phyloP scores from a whole-genome alignment of 2,888 invertebrate species.

The Mechanitis messenoides region DNA sequence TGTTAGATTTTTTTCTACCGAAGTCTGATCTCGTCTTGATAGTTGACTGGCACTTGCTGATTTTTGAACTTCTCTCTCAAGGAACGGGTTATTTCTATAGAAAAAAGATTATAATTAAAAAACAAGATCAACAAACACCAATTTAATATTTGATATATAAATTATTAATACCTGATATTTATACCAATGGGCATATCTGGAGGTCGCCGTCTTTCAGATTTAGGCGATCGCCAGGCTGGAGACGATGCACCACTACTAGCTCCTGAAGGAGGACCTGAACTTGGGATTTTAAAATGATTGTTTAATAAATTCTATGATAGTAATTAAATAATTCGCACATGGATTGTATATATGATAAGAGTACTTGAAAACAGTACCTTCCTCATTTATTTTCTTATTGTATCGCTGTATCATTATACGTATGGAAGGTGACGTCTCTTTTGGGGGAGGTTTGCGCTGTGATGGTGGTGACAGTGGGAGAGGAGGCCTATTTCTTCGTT shows the following conservation, averaged over 20 bases:
- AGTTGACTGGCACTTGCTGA: constrained; percentile 79
- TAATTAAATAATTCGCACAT: background rate
- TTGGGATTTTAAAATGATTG: constrained; percentile 2
- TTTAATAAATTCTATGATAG: background rate
- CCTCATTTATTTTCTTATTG: constrained; percentile 79
- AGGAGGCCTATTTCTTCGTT: constrained; percentile 67
- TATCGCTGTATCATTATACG: constrained; percentile 83
- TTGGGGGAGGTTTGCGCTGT: constrained; percentile 70
- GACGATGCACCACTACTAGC: constrained; percentile 80
- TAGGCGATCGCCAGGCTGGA: constrained; percentile 81
- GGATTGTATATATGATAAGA: background rate
- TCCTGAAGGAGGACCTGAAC: constrained; percentile 59
- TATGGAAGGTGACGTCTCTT: constrained; percentile 83
- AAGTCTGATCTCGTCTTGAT: constrained; percentile 57
- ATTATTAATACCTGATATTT: constrained; percentile 56
- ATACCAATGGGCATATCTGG: constrained; percentile 71
- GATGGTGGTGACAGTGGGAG: constrained; percentile 79
- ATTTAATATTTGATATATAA: too few species aligned
- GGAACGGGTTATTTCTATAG: constrained; percentile 71
- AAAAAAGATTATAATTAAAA: background rate
- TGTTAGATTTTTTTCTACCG: constrained; percentile 49
- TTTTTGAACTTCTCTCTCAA: constrained; percentile 78
- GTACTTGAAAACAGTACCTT: constrained; percentile 48
- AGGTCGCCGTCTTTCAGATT: constrained; percentile 76
- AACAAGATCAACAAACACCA: too few species aligned